Conservation (phyloP, 2,113 vertebrate genomes). For the Hypomesus transpacificus region DNA sequence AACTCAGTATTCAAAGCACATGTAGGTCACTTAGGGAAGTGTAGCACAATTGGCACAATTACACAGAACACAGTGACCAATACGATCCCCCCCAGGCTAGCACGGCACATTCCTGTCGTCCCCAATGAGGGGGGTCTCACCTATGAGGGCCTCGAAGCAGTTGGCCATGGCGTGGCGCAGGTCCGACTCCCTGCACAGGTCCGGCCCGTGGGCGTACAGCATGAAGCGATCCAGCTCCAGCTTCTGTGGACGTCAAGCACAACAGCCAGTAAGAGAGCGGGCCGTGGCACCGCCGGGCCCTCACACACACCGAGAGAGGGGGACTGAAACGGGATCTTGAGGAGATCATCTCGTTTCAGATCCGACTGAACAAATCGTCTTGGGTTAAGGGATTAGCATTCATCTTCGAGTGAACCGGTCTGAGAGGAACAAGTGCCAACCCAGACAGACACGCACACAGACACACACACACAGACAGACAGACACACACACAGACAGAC, state of each 20-base stretch:
- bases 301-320: conserved; percentile 9
- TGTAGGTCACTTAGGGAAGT: conserved; percentile 1
- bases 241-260: conserved; percentile 75
- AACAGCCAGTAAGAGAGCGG: too few relatives aligned
- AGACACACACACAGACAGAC: too few relatives aligned
- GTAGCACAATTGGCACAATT: conserved; percentile 10
- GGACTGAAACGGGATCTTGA: conserved; percentile 10
- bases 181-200: conserved; percentile 96
- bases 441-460: too few relatives aligned
- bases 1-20: conserved; percentile 11
- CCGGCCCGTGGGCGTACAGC: conserved; percentile 97
- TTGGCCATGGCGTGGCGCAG: conserved; percentile 98
- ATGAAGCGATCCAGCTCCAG: conserved; percentile 97
- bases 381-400: too few relatives aligned
- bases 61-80: conserved; percentile 1
- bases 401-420: too few relatives aligned
- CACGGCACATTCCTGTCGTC: background rate
- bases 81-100: background rate
- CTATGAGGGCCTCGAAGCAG: conserved; percentile 98
- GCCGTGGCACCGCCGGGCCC: background rate
- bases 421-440: background rate
- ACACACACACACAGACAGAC: too few relatives aligned
- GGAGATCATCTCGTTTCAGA: background rate
- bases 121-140: conserved; percentile 63
- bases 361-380: background rate